Evolutionary conservation across 2,797 vertebrate genomes (phyloP).

Genomic region (Manis javanica): DNA sequence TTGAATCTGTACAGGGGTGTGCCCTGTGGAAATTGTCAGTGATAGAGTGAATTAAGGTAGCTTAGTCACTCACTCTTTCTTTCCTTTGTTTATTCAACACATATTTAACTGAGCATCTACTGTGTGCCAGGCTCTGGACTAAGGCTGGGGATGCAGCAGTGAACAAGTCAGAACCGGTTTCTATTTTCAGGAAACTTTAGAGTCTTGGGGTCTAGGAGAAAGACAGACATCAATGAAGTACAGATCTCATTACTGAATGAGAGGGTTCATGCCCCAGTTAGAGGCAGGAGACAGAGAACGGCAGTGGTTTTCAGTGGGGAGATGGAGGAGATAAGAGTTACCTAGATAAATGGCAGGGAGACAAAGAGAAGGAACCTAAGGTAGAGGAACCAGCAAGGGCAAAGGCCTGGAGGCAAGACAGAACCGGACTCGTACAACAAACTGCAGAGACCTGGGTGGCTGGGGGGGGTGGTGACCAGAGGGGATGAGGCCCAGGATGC

Average conservation of each 20-base stretch:
- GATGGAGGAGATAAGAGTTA: background rate
- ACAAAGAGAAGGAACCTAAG: background rate
- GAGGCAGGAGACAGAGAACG: background rate
- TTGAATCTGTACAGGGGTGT: background rate
- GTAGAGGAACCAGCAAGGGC: accelerated
- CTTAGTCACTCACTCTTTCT: background rate
- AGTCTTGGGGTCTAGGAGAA: background rate
- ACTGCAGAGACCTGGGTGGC: accelerated
- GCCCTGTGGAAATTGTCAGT: background rate
- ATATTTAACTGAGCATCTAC: background rate
- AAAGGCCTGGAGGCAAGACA: background rate
- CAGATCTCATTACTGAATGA: background rate
- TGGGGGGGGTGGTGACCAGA: accelerated
- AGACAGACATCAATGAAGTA: background rate
- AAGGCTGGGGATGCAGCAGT: accelerated
- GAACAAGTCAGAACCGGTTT: background rate
- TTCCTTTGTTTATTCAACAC: background rate
- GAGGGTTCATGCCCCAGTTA: accelerated
- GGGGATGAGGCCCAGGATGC: background rate
- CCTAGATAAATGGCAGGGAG: background rate
- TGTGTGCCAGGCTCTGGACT: background rate
- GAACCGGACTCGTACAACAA: too few species aligned
- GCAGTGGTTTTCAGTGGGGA: background rate
- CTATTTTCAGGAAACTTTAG: background rate
- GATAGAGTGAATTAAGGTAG: background rate